These are phyloP conservation scores for Drosophila repleta DNA, from an alignment of 1,140 invertebrate species.

Conservation along the genomic window DNA sequence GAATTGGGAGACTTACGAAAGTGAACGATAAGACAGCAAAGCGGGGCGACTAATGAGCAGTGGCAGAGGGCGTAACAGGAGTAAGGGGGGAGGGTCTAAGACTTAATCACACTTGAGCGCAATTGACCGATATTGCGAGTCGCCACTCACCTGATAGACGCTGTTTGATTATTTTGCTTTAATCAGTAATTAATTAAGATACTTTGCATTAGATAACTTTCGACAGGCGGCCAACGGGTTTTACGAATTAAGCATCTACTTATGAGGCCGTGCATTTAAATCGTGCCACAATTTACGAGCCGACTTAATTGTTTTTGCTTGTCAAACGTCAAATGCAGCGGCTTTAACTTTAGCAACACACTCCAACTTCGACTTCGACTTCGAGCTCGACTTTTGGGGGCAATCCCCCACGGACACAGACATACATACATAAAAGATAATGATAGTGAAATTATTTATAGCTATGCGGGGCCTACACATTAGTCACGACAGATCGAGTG, in stretches of 20 bases:
- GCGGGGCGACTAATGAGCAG: not conserved
- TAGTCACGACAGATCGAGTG: constrained; percentile 29
- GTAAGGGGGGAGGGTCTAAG: not conserved
- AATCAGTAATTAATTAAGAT: constrained; percentile 82
- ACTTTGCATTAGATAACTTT: constrained; percentile 71
- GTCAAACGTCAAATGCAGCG: constrained; percentile 58
- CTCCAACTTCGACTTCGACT: constrained; percentile 24
- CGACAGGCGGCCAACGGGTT: constrained; percentile 51
- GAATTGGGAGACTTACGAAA: constrained; percentile 63
- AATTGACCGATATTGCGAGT: constrained; percentile 74
- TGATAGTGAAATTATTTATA: constrained; percentile 55
- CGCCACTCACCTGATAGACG: constrained; percentile 53
- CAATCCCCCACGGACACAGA: constrained; percentile 33
- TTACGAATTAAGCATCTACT: constrained; percentile 11
- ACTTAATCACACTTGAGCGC: constrained; percentile 74
- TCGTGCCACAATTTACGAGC: constrained; percentile 66
- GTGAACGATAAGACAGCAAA: constrained; percentile 15
- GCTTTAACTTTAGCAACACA: not conserved
- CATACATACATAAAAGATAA: constrained; percentile 32
- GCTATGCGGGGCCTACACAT: constrained; percentile 42
- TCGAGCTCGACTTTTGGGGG: constrained; percentile 30
- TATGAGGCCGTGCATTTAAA: constrained; percentile 26
- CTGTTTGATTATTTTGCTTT: constrained; percentile 34
- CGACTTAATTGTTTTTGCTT: constrained; percentile 77
- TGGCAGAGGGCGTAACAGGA: too few species aligned